A percentile compares a stretch with the other conserved stretches of the same genome.
These are phyloP conservation scores for Paramormyrops hopkinsi DNA, from an alignment of 2,797 vertebrate genomes.

Conservation along the genomic window DNA sequence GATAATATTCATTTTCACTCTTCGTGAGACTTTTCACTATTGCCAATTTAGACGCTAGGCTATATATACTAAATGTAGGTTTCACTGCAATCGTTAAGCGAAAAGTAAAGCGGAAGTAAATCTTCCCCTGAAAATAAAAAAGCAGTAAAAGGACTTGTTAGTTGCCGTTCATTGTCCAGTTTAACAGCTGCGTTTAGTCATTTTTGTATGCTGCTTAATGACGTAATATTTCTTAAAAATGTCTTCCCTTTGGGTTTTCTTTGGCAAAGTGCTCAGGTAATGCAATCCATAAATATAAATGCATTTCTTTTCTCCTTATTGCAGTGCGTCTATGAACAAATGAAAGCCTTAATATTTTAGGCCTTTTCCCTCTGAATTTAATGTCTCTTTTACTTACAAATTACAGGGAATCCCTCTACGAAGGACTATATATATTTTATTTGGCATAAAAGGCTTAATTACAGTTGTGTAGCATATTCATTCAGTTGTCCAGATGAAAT, in stretches of 20 bases:
- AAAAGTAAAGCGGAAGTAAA: conserved; percentile 68
- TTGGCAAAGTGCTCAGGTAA: conserved; percentile 18
- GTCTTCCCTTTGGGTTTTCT: conserved; percentile 42
- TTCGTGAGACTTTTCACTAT: conserved; percentile 57
- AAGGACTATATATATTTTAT: background rate
- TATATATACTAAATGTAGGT: conserved; percentile 56
- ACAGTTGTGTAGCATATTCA: background rate
- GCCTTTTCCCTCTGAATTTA: background rate
- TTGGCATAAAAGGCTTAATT: background rate
- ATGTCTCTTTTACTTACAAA: background rate
- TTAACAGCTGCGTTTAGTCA: conserved; percentile 65
- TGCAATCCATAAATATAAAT: conserved; percentile 24
- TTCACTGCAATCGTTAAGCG: conserved; percentile 60
- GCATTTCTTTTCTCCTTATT: background rate
- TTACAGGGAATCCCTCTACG: background rate
- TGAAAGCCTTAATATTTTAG: background rate
- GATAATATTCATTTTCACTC: conserved; percentile 65
- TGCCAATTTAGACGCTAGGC: conserved; percentile 60
- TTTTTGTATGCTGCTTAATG: conserved; percentile 60
- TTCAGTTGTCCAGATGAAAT: background rate
- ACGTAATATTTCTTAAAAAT: conserved; percentile 63
- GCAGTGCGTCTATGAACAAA: background rate
- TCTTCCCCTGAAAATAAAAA: conserved; percentile 51
- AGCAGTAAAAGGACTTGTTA: conserved; percentile 58
- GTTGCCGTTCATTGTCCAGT: conserved; percentile 56